These are phyloP conservation scores for Cyanistes caeruleus DNA, from an alignment of 2,113 vertebrate species.

Conservation along the genomic window DNA sequence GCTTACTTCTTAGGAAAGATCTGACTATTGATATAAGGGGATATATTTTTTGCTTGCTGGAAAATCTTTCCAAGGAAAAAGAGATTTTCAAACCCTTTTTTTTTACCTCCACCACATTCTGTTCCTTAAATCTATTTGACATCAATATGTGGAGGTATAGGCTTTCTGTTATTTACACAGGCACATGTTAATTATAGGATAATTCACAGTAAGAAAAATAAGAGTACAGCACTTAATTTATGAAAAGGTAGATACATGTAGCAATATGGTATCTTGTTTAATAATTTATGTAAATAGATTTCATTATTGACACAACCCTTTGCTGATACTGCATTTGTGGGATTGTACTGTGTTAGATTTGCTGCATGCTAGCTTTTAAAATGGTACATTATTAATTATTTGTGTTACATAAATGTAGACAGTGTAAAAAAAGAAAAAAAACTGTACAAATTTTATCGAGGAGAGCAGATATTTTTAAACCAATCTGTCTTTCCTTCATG, in stretches of 20 bases:
- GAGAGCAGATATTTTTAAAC: background rate
- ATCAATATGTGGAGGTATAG: conserved; percentile 1
- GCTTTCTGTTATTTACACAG: conserved; percentile 6
- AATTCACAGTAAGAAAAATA: conserved; percentile 18
- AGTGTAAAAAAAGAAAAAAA: background rate
- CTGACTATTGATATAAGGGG: conserved; percentile 83
- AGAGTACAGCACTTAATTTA: background rate
- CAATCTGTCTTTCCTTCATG: background rate
- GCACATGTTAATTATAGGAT: background rate
- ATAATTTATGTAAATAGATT: conserved; percentile 19
- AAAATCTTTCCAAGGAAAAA: conserved; percentile 43
- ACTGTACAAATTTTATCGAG: background rate
- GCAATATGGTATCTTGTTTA: background rate
- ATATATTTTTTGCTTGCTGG: conserved; percentile 60
- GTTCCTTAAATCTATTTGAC: conserved; percentile 47
- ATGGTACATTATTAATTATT: background rate
- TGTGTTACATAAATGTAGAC: background rate
- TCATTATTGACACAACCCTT: background rate
- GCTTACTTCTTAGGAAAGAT: conserved; percentile 91
- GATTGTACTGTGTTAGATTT: background rate
- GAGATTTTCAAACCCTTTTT: conserved; percentile 2
- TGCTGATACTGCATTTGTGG: background rate
- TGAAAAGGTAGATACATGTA: background rate
- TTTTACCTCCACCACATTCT: background rate
- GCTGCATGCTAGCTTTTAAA: background rate